These are phyloP conservation scores for Trochalopteron elliotii DNA, from an alignment of 2,113 vertebrate species.

Conservation along the genomic window DNA sequence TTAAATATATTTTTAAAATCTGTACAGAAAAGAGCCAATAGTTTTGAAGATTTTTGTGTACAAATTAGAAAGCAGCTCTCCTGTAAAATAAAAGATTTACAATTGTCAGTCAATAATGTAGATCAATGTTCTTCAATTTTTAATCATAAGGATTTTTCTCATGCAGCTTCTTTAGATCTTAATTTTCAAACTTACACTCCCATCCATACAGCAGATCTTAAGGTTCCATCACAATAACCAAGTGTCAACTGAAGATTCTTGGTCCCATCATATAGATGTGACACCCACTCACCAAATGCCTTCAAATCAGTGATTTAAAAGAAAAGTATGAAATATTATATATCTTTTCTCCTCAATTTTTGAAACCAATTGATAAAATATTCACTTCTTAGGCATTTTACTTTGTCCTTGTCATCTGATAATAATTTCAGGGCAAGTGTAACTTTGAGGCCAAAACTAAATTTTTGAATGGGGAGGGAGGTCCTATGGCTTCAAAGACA, in stretches of 20 bases:
- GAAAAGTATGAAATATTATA: neutral
- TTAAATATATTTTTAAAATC: neutral
- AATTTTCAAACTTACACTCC: neutral
- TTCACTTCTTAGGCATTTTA: neutral
- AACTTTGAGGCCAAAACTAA: neutral
- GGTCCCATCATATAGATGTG: neutral
- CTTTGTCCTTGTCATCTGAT: neutral
- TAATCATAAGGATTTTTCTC: neutral
- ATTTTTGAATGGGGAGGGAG: neutral
- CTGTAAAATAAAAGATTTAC: neutral
- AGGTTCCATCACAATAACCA: neutral
- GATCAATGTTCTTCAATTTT: neutral
- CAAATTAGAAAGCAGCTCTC: neutral
- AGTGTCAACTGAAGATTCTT: fast-evolving
- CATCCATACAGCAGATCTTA: neutral
- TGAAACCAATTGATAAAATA: neutral
- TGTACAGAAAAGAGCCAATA: neutral
- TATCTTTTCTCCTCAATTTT: neutral
- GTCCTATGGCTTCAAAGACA: neutral
- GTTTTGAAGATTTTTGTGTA: neutral
- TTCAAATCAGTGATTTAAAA: neutral
- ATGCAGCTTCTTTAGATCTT: neutral
- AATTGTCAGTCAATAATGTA: neutral
- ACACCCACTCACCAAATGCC: neutral
- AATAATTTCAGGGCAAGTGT: neutral